Base-by-base conservation (phyloP, 2,797 vertebrate species). In the Characodon lateralis region DNA sequence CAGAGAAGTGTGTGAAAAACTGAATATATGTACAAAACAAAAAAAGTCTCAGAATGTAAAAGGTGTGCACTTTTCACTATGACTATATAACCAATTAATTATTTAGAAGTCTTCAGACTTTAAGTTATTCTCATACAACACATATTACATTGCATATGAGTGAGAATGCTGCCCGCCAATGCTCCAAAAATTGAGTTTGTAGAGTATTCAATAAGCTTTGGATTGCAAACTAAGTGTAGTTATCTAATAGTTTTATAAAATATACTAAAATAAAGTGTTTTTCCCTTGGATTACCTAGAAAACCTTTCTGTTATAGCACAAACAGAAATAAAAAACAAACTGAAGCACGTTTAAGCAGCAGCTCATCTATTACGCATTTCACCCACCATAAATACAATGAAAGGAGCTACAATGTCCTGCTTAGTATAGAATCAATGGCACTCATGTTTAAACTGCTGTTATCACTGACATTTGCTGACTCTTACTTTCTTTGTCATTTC, bases 381-480 rank as follows among this genome's bases (percentile, higher is more conserved):
- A 46, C 28, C 78, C 28, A 78, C 75, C 63, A 58, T 56, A 10
- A 41, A 74, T 31, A 76, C 46, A 79, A 77, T 41, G 24, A 56
- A 24, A 55, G 46, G 58, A 76, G 56, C 72, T 66, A 78, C 71
- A 68, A 59, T 76, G 61, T 89, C 81, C 81, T 79, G 58, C 63
- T 84, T 87, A 69, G 69, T 56, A 58, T 71, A 48, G 77, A 92
- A 92, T 93, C 90, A 85, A 92, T 89, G 91, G 85, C 87, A 83
- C 90, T 89, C 93, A 85, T 59, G 68, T 92, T 89, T 87, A 91
- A 92, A 89, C 72, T 75, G 81, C 88, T 81, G 81, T 86, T 89
- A 92, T 91, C 87, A 85, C 80, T 85, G 82, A 89, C 86, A 93
- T 91, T 84, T 86, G 65, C 80, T 78, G 79, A 41, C 84, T 80